Evolutionary conservation across 2,113 vertebrate genomes (phyloP), one percentile per base, ranked within the genome.

Genomic region (Helogale parvula): DNA sequence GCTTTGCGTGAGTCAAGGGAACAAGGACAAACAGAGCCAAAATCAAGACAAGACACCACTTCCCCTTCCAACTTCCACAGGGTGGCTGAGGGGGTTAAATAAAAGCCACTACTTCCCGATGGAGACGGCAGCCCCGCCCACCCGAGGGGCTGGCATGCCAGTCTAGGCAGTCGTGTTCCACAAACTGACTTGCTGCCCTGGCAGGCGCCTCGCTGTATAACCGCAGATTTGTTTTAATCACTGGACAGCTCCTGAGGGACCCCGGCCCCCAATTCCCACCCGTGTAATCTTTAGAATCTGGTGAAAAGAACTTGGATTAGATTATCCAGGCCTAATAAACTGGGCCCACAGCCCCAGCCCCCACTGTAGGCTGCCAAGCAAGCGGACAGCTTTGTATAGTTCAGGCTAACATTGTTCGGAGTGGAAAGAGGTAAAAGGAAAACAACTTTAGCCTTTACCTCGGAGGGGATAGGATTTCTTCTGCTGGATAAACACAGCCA

Each of bases 231-330:
- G 90, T 98, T 98, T 98, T 98, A 98, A 98, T 98, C 98, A 98
- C 97, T 97, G 97, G 98, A 98, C 98, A 98, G 98, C 95, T 98
- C 98, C 98, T 93, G 96, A 93, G 96, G 3, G 98, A 98, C 98
- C 96, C 95, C 92, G 97, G 96, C 87, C 97, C 77, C 96, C 90
- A 96, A 97, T 97, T 98, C 98, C 98, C 98, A 98, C 95, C 98
- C 98, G 90, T 97, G 92, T 96, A 97, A 98, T 98, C 98, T 97
- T 95, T 95, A 97, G 94, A 97, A 98, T 98, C 98, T 98, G 98
- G 98, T 98, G 98, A 98, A 98, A 99, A 98, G 98, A 98, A 97
- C 93, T 98, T 98, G 97, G 98, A 98, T 90, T 98, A 96, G 98
- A 98, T 98, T 98, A 98, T 97, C 88, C 57, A 88, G 93, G 97